Conservation (phyloP, 1,140 invertebrate genomes). For the Ips typographus region DNA sequence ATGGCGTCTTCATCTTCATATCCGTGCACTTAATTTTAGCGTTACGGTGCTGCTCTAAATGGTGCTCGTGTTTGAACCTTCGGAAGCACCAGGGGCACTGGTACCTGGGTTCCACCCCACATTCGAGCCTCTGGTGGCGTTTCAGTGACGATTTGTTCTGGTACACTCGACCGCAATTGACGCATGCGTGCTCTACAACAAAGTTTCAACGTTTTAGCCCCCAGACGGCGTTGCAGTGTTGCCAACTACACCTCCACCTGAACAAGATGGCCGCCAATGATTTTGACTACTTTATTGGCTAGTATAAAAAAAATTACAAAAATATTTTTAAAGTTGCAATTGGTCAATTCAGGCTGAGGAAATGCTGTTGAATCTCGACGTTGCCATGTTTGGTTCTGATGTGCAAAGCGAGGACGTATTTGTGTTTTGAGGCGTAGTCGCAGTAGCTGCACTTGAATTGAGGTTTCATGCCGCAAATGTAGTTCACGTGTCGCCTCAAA, state of each 20-base stretch:
- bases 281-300: no score
- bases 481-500: conserved; percentile 68
- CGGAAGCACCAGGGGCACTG: conserved; percentile 48
- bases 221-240: no score
- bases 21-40: conserved; percentile 38
- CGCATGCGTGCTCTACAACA: conserved; percentile 18
- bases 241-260: no score
- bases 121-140: conserved; percentile 37
- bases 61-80: conserved; percentile 43
- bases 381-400: conserved; percentile 40
- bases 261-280: no score
- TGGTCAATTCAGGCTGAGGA: conserved; percentile 4
- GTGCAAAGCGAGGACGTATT: conserved; percentile 43
- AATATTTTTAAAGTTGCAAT: no score
- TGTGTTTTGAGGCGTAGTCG: conserved; percentile 53
- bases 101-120: conserved; percentile 44
- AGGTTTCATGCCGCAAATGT: conserved; percentile 62
- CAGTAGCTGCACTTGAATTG: conserved; percentile 58
- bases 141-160: conserved; percentile 37
- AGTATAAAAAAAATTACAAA: no score
- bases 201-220: no score
- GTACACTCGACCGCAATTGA: conserved; percentile 33
- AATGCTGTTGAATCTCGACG: conserved; percentile 6
- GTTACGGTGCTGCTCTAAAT: conserved; percentile 40
- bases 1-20: not conserved